Conservation (phyloP, 2,888 invertebrate species). For the Napeogenes sylphis region DNA sequence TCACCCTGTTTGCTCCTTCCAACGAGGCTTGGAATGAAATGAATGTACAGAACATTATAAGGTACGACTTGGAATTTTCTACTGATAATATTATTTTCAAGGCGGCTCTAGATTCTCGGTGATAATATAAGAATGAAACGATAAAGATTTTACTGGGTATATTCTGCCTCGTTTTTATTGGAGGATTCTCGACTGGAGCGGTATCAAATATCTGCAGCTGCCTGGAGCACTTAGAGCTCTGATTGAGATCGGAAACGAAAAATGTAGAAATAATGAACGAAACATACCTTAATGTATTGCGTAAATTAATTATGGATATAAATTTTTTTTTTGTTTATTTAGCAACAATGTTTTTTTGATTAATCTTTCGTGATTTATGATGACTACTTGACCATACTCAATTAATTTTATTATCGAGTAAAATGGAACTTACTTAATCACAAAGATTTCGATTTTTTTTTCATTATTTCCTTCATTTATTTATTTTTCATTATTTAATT, state of each 20-base stretch:
- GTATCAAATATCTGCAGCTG: background rate
- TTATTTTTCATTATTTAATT: no score
- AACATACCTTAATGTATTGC: no score
- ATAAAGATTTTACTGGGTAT: slow-evolving; percentile 6
- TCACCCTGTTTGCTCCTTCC: slow-evolving; percentile 93
- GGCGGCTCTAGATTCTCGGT: background rate
- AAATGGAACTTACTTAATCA: no score
- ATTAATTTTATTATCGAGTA: no score
- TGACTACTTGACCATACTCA: no score
- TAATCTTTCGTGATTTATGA: no score
- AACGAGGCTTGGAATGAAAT: slow-evolving; percentile 90
- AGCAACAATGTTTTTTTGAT: no score
- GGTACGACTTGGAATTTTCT: slow-evolving; percentile 49
- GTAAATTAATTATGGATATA: no score
- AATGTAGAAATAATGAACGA: no score
- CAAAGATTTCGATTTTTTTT: no score
- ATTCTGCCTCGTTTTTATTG: background rate
- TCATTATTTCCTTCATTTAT: no score
- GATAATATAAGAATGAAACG: background rate
- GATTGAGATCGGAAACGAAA: background rate
- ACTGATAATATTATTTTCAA: background rate
- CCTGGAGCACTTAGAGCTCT: background rate
- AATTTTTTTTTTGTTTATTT: no score
- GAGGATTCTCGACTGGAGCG: background rate
- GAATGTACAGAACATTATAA: slow-evolving; percentile 83